A percentile compares a stretch with the other conserved stretches of the same genome.
These are phyloP conservation scores for Lochmaea capreae DNA, from an alignment of 2,888 invertebrate genomes.

Conservation along the genomic window DNA sequence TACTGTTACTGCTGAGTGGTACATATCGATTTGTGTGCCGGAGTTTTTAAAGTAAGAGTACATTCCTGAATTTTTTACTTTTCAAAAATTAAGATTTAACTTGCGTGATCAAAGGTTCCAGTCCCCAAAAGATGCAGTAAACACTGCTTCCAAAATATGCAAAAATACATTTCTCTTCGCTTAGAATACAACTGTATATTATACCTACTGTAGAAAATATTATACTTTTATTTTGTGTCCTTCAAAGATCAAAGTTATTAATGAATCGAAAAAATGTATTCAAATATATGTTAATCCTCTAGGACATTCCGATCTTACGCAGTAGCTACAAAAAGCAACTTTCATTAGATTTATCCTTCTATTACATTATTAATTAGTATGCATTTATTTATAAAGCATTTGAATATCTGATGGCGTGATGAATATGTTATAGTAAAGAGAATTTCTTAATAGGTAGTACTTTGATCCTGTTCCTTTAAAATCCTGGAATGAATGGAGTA, in stretches of 20 bases:
- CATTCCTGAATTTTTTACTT: too few relatives aligned
- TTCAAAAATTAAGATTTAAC: too few relatives aligned
- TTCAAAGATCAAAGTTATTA: background rate
- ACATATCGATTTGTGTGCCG: too few relatives aligned
- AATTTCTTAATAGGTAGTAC: slow-evolving; percentile 15
- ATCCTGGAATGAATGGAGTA: slow-evolving; percentile 6
- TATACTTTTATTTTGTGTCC: background rate
- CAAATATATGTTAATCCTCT: slow-evolving; percentile 20
- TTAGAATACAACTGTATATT: too few relatives aligned
- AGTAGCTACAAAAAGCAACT: slow-evolving; percentile 17
- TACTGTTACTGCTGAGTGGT: too few relatives aligned
- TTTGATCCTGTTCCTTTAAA: slow-evolving; percentile 15
- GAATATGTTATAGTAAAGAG: slow-evolving; percentile 12
- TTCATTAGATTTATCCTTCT: slow-evolving; percentile 22
- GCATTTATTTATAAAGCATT: slow-evolving; percentile 33
- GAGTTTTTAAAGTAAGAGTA: too few relatives aligned
- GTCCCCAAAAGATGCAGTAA: too few relatives aligned
- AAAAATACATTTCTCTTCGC: too few relatives aligned
- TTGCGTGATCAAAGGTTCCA: too few relatives aligned
- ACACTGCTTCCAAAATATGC: too few relatives aligned
- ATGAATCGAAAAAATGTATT: slow-evolving; percentile 16
- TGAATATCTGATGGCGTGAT: slow-evolving; percentile 22
- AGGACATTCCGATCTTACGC: slow-evolving; percentile 13
- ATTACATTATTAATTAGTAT: slow-evolving; percentile 31
- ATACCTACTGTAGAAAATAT: too few relatives aligned